These are phyloP conservation scores for Orestias chungarensis DNA, from an alignment of 2,797 vertebrate genomes.

Conservation along the genomic window DNA sequence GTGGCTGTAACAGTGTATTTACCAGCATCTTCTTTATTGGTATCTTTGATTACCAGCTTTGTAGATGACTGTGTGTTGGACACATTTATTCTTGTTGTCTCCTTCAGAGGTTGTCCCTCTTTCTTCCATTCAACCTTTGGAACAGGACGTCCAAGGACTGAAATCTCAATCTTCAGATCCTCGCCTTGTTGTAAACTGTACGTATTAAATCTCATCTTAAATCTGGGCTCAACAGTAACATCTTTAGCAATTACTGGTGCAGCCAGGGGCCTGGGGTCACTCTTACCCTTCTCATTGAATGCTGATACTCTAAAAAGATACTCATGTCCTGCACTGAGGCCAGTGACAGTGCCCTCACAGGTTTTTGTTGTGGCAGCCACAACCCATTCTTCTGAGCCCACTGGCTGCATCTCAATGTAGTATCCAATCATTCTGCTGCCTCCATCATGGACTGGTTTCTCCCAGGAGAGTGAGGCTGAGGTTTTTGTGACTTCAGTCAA, in stretches of 20 bases:
- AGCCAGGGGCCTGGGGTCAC: conserved; percentile 90
- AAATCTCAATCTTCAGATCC: conserved; percentile 95
- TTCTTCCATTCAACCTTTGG: conserved; percentile 93
- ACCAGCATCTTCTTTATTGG: conserved; percentile 92
- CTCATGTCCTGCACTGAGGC: conserved; percentile 92
- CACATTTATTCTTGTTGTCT: conserved; percentile 96
- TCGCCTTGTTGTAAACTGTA: conserved; percentile 93
- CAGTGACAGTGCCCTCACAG: conserved; percentile 88
- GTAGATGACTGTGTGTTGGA: conserved; percentile 85
- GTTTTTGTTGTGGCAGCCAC: conserved; percentile 89
- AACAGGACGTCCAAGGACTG: conserved; percentile 89
- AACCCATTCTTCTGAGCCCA: conserved; percentile 93
- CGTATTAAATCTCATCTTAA: conserved; percentile 88
- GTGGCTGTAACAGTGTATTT: conserved; percentile 92
- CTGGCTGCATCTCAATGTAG: conserved; percentile 94
- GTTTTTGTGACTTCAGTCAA: conserved; percentile 94
- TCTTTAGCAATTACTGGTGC: conserved; percentile 94
- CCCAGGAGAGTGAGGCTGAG: conserved; percentile 91
- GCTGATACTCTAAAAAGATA: conserved; percentile 93
- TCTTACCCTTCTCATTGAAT: conserved; percentile 97
- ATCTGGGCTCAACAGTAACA: conserved; percentile 87
- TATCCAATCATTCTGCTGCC: conserved; percentile 97
- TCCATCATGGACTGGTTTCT: conserved; percentile 97
- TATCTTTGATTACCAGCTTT: conserved; percentile 90
- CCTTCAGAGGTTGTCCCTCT: conserved; percentile 90